These are phyloP conservation scores for Nematolebias whitei DNA, from an alignment of 2,113 vertebrate genomes.

Conservation along the genomic window DNA sequence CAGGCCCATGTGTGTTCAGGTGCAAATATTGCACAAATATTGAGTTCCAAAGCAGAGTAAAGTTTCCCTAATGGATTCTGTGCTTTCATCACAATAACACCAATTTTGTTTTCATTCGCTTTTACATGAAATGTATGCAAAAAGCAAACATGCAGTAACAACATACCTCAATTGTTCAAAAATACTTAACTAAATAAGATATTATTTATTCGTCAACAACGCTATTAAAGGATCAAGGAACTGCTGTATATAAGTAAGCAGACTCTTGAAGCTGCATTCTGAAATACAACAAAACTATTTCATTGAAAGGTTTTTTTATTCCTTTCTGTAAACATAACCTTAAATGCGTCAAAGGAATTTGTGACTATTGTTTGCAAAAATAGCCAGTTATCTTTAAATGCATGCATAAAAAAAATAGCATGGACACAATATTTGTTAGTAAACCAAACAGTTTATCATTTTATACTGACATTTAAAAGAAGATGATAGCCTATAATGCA, in stretches of 20 bases:
- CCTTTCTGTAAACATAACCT: background rate
- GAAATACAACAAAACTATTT: background rate
- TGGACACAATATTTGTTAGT: background rate
- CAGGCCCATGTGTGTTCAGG: conserved; percentile 14
- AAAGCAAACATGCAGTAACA: background rate
- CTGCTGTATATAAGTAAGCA: background rate
- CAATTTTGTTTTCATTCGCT: background rate
- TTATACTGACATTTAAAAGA: background rate
- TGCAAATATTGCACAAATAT: conserved; percentile 7
- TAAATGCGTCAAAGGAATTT: background rate
- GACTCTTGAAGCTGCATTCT: background rate
- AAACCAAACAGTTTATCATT: background rate
- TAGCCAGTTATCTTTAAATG: background rate
- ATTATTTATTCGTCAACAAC: background rate
- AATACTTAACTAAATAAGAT: background rate
- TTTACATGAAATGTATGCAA: background rate
- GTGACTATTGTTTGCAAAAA: background rate
- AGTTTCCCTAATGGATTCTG: background rate
- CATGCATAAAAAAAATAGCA: too few relatives aligned
- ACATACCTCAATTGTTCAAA: background rate
- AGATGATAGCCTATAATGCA: background rate
- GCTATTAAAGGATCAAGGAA: background rate
- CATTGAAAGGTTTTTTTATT: background rate
- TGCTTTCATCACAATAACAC: background rate
- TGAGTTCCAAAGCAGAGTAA: conserved; percentile 9